A percentile compares a stretch with the other conserved stretches of the same genome.
Evolutionary conservation across 2,113 vertebrate genomes (phyloP).

Genomic region (Chinchilla lanigera): DNA sequence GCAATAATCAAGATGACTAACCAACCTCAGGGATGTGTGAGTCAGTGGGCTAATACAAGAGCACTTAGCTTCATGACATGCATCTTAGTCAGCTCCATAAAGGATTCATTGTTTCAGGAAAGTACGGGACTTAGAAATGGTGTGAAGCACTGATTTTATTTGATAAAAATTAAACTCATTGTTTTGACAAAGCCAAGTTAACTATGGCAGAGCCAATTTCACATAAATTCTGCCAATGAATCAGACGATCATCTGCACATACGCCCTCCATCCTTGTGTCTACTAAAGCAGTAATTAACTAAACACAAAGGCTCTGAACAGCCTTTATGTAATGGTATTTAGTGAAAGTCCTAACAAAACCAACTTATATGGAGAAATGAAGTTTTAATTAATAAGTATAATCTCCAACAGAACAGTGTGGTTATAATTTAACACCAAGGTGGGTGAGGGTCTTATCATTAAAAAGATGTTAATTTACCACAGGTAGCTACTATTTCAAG

Average conservation of each 20-base stretch:
- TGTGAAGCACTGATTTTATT: slow-evolving; percentile 58
- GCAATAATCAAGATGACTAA: slow-evolving; percentile 66
- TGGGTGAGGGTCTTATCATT: slow-evolving; percentile 33
- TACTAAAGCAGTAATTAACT: slow-evolving; percentile 55
- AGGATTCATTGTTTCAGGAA: slow-evolving; percentile 69
- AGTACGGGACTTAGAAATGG: slow-evolving; percentile 52
- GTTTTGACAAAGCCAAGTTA: slow-evolving; percentile 66
- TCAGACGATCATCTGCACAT: slow-evolving; percentile 43
- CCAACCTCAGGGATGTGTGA: slow-evolving; percentile 63
- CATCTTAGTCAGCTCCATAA: slow-evolving; percentile 73
- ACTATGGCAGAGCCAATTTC: slow-evolving; percentile 39
- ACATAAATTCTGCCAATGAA: slow-evolving; percentile 66
- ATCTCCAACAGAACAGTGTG: slow-evolving; percentile 41
- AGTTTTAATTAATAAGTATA: slow-evolving; percentile 58
- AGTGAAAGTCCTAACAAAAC: slow-evolving; percentile 44
- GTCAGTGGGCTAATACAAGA: slow-evolving; percentile 59
- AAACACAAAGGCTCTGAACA: slow-evolving; percentile 50
- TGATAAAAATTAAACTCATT: slow-evolving; percentile 55
- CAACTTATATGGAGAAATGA: slow-evolving; percentile 42
- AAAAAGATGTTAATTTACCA: slow-evolving; percentile 54
- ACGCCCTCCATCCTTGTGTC: neutral
- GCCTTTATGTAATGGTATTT: slow-evolving; percentile 50
- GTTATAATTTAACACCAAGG: slow-evolving; percentile 60
- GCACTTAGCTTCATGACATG: slow-evolving; percentile 53
- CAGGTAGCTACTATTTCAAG: slow-evolving; percentile 36